A percentile compares a stretch with the other conserved stretches of the same genome.
Conservation (phyloP, 1,140 invertebrate species). For the Apolygus lucorum region DNA sequence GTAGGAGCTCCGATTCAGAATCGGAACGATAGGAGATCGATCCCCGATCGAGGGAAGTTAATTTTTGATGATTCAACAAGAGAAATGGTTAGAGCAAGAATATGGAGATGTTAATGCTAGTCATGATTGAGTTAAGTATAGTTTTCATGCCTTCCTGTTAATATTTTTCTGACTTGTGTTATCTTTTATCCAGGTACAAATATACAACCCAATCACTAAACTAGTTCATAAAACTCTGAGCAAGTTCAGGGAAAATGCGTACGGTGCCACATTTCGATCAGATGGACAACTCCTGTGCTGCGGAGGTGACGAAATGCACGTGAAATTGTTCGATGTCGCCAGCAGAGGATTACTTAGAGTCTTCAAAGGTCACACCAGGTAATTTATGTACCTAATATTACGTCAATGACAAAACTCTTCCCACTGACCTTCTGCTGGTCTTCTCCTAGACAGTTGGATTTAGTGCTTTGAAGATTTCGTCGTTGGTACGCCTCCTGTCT, state of each 20-base stretch:
- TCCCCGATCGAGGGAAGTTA: too few relatives aligned
- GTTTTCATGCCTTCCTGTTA: too few relatives aligned
- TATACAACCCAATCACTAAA: slow-evolving; percentile 85
- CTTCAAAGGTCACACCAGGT: slow-evolving; percentile 58
- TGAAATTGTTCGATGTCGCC: slow-evolving; percentile 81
- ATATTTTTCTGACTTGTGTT: background rate
- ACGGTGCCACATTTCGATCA: slow-evolving; percentile 72
- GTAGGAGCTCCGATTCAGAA: too few relatives aligned
- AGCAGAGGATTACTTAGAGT: slow-evolving; percentile 64
- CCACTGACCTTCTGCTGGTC: background rate
- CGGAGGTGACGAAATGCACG: slow-evolving; percentile 77
- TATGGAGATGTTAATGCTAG: too few relatives aligned
- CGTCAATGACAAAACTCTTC: background rate
- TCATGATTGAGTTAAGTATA: too few relatives aligned
- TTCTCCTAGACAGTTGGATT: too few relatives aligned
- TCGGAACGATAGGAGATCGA: too few relatives aligned
- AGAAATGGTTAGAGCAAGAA: background rate
- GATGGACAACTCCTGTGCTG: slow-evolving; percentile 79
- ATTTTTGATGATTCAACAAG: too few relatives aligned
- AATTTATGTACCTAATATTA: too few relatives aligned
- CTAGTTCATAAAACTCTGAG: slow-evolving; percentile 74
- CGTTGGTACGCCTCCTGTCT: too few relatives aligned
- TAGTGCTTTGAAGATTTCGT: too few relatives aligned
- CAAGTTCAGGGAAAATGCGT: slow-evolving; percentile 75
- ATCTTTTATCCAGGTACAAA: slow-evolving; percentile 54